phyloP scores from a whole-genome alignment of 2,797 vertebrate species.

The Argya squamiceps region DNA sequence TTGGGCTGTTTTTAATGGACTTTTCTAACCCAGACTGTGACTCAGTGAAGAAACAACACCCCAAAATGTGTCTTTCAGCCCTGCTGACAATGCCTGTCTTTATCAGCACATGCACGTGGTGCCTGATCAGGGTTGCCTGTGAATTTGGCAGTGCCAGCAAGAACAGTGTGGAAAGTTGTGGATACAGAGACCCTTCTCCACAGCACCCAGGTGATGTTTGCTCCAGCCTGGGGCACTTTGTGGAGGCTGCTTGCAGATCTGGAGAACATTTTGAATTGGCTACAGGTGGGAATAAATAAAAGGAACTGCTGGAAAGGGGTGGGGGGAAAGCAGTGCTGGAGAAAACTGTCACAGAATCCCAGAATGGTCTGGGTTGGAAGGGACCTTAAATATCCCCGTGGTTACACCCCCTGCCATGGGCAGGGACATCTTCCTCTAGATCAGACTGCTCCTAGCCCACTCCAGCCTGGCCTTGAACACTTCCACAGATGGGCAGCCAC shows the following conservation, averaged over 20 bases:
- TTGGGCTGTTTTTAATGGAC: background rate
- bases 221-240: background rate
- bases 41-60: background rate
- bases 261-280: background rate
- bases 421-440: background rate
- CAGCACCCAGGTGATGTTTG: accelerated
- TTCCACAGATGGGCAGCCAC: accelerated
- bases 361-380: background rate
- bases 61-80: background rate
- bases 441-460: background rate
- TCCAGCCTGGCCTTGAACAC: background rate
- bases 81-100: background rate
- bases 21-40: background rate
- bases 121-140: accelerated
- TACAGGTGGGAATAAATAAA: slow-evolving; percentile 43
- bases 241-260: background rate
- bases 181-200: background rate
- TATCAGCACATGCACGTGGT: accelerated
- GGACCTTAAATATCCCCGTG: background rate
- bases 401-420: background rate
- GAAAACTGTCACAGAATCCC: background rate
- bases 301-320: background rate
- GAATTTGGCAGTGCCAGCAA: accelerated
- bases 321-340: accelerated
- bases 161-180: background rate